These are phyloP conservation scores for Pterocles burchelli DNA, from an alignment of 2,113 vertebrate species.

Conservation along the genomic window DNA sequence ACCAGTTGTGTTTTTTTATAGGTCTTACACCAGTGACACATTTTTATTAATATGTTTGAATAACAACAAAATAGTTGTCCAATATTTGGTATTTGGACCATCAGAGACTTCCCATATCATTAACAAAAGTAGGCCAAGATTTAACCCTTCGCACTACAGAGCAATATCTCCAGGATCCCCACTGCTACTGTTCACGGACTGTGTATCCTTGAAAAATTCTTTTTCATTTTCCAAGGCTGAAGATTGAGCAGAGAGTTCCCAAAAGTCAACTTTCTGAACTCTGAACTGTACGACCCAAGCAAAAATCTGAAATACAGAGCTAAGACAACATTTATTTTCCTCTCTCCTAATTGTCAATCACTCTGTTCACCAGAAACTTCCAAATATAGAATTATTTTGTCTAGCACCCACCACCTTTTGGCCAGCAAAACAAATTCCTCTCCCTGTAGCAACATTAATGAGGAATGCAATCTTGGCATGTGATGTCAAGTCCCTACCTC, in stretches of 20 bases:
- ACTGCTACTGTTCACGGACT: neutral
- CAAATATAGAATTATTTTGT: constrained; percentile 66
- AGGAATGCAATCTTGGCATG: neutral
- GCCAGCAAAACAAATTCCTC: constrained; percentile 42
- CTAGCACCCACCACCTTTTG: constrained; percentile 46
- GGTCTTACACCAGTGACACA: neutral
- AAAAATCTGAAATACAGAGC: neutral
- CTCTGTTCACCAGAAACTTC: constrained; percentile 55
- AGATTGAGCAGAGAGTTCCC: neutral
- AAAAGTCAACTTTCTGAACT: neutral
- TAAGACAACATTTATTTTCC: neutral
- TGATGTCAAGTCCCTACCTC: neutral
- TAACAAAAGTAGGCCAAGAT: neutral
- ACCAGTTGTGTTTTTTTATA: neutral
- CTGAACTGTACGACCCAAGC: neutral
- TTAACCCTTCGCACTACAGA: neutral
- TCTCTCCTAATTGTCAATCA: neutral
- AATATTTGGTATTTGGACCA: neutral
- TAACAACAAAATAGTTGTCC: neutral
- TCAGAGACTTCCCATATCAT: neutral
- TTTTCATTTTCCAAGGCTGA: neutral
- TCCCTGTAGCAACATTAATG: neutral
- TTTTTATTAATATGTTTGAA: neutral
- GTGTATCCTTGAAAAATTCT: neutral
- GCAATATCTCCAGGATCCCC: neutral